Conservation (phyloP, 2,888 invertebrate species). For the Scaptomyza reducta region DNA sequence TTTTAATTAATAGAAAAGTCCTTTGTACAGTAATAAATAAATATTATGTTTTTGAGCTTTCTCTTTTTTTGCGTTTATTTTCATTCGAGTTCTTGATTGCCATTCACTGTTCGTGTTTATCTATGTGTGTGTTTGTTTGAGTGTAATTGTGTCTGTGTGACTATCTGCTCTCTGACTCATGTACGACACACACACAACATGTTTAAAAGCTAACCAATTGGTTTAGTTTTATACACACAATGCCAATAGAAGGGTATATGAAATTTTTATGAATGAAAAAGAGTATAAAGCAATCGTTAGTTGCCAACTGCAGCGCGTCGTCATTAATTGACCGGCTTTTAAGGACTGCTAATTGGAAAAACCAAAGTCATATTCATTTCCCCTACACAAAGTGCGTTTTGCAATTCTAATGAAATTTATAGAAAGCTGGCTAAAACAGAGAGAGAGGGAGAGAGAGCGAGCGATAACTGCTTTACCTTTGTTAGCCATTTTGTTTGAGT, state of each 20-base stretch:
- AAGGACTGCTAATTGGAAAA: slow-evolving; percentile 65
- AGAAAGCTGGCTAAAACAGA: background rate
- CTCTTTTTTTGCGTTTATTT: slow-evolving; percentile 61
- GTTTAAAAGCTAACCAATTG: slow-evolving; percentile 13
- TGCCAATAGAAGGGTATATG: background rate
- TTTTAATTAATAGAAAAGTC: slow-evolving; percentile 84
- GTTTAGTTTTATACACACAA: background rate
- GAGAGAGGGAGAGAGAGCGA: background rate
- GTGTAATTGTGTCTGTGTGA: slow-evolving; percentile 21
- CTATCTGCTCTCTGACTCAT: slow-evolving; percentile 24
- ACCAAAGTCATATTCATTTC: slow-evolving; percentile 44
- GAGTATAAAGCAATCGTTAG: background rate
- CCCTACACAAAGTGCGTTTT: background rate
- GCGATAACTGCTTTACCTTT: slow-evolving; percentile 14
- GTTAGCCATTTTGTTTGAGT: slow-evolving; percentile 16
- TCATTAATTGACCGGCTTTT: slow-evolving; percentile 30
- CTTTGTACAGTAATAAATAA: slow-evolving; percentile 83
- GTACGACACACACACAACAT: background rate
- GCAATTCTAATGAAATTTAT: slow-evolving; percentile 31
- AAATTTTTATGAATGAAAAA: too few relatives aligned
- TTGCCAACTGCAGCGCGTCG: background rate
- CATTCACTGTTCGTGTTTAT: slow-evolving; percentile 32
- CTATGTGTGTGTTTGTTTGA: slow-evolving; percentile 2
- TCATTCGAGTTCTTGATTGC: slow-evolving; percentile 51
- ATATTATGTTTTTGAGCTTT: slow-evolving; percentile 80